These are phyloP conservation scores for Ophioninae sp. DNA, from an alignment of 2,888 invertebrate species.

Conservation along the genomic window DNA sequence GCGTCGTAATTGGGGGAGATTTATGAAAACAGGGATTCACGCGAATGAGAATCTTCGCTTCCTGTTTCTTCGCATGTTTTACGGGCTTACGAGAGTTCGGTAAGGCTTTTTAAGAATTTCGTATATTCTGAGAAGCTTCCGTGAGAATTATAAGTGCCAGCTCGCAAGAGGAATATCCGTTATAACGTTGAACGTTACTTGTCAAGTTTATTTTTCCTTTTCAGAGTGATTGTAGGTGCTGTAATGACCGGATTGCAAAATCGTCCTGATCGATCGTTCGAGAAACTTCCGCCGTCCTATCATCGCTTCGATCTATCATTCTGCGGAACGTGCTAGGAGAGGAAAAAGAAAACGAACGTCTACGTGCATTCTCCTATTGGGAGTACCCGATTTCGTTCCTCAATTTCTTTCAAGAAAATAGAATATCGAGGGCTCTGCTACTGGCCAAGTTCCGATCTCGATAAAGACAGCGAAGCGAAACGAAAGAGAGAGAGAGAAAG, in stretches of 20 bases:
- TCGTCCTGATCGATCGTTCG: background rate
- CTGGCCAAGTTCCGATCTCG: background rate
- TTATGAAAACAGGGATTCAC: background rate
- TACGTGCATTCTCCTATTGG: background rate
- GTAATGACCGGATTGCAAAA: background rate
- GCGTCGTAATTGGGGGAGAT: too few species aligned
- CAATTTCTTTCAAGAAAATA: conserved; percentile 21
- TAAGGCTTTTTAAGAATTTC: background rate
- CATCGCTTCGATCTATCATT: too few species aligned
- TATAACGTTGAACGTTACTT: background rate
- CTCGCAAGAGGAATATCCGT: background rate
- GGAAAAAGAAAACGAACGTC: background rate
- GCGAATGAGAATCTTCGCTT: background rate
- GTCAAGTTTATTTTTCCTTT: background rate
- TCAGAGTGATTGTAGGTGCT: background rate
- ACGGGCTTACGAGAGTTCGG: background rate
- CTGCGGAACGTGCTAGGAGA: too few species aligned
- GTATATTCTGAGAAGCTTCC: background rate
- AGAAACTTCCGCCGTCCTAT: background rate
- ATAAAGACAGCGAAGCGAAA: conserved; percentile 14
- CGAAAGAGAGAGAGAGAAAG: conserved; percentile 25
- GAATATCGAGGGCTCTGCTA: conserved; percentile 25
- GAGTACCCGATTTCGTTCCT: conserved; percentile 5
- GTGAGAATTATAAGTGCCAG: too few species aligned
- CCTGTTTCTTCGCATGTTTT: background rate